A percentile compares a stretch with the other conserved stretches of the same genome.
Evolutionary conservation across 53 echinoderm and acorn worm genomes (phyloP).

Genomic region (Antedon mediterranea): DNA sequence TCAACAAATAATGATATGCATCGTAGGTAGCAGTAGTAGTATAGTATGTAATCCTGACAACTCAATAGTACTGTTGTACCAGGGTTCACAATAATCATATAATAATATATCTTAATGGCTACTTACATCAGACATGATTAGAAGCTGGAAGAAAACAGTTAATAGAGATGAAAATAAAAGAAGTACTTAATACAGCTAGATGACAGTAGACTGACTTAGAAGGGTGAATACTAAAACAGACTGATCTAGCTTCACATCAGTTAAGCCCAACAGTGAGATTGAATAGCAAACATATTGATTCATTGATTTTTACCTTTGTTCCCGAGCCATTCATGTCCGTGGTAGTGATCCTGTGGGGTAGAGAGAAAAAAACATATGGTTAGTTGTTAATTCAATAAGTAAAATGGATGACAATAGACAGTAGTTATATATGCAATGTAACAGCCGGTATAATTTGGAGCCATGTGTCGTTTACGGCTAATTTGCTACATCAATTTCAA

Average conservation of each 20-base stretch:
- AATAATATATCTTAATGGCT: neutral
- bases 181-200: neutral
- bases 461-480: neutral
- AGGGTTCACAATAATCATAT: neutral
- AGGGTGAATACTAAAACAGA: neutral
- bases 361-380: neutral
- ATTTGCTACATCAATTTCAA: neutral
- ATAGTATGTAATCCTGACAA: too few relatives aligned
- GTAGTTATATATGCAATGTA: neutral
- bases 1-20: neutral
- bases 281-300: neutral
- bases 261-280: neutral
- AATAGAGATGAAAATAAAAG: neutral
- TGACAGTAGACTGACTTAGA: too few relatives aligned
- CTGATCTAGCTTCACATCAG: neutral
- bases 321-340: neutral
- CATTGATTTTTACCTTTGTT: neutral
- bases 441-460: neutral
- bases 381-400: neutral
- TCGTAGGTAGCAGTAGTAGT: too few relatives aligned
- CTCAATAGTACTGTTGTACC: neutral
- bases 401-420: neutral
- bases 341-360: neutral
- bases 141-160: neutral
- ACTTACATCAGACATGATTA: neutral